Evolutionary conservation across 2,797 vertebrate species (phyloP), one percentile per base, ranked within the genome.

Genomic region (Botia kubotai): DNA sequence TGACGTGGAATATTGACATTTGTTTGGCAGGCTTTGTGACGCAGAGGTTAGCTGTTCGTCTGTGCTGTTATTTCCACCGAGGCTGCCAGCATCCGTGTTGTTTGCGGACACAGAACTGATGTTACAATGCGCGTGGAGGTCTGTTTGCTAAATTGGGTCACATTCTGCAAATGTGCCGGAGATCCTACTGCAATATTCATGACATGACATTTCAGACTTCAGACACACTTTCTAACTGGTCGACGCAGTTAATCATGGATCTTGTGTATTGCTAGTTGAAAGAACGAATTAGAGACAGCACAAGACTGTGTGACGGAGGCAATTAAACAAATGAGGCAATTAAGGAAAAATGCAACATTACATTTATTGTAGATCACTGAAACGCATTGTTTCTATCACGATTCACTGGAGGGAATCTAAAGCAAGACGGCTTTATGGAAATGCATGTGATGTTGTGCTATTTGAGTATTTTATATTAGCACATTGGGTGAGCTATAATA

Each of bases 81-180:
- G 26, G 48, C 62, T 77, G 72, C 46, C 79, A 70, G 78, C 57
- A 70, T 55, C 46, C n/a, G 57, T 73, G 71, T 50, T 57, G 52
- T 66, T 79, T 77, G 58, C 73, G 82, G 82, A 77, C 83, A 70
- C 73, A 48, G 21, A 82, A 66, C 75, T 72, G 84, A 82, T 72
- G 84, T 86, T 65, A 26, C 62, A 21, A 58, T n/a, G 66, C 79
- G 74, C 33, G 16, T 19, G 48, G 83, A 85, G 82, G 86, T 82
- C 86, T 87, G 86, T 85, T 85, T 75, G 76, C 81, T 87, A 88
- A 89, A 89, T 88, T 88, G 85, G 87, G 87, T 88, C 82, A 85
- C 83, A 86, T 78, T 82, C 73, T 81, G 81, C 78, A 82, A 87
- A 79, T 55, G 66, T 76, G 84, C 83, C 77, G 43, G 68, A 72